Base-by-base conservation (phyloP, 2,888 invertebrate species). In the Agrilus mali region DNA sequence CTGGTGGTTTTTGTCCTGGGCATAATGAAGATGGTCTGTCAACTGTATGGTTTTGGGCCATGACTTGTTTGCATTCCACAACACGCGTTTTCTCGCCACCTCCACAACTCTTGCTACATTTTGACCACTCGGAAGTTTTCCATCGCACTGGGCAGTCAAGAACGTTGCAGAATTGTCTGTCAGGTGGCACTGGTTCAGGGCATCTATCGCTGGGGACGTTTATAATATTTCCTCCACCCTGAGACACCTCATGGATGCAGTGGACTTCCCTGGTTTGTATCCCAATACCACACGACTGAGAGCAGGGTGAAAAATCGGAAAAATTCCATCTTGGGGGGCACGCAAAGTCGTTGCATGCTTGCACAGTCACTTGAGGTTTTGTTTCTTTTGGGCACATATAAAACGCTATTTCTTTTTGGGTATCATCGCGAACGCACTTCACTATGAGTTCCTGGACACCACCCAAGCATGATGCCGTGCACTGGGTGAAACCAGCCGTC, bases 241-340 rank as follows among this genome's bases (percentile, higher is more conserved):
- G 77, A 0, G 88, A 87, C 40, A 90, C 87, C 70, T 82, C 73
- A 56, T 87, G 87, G 53, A 89, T 83, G 62, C 93, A 93, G 41
- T 79, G 82, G 41, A 94, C 94, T 63, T 88, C 88, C 46, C 96
- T 73, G 0, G 85, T 88, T 68, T 92, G 90, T 51, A 88, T 84
- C 1, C 96, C 96, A 52, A 94, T 86, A 27, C 96, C 96, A 60
- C 96, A 97, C 3, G 87, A 84, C 63, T 88, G 89, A 15, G 89
- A 87, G 67, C 96, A 97, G 15, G 82, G 78, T 0, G 86, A 83
- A 61, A 88, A 93, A 42, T 89, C 88, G 0, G 89, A 87, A 55
- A 85, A 83, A 61, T 89, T 89, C 93, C 93, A 93, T 54, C 90
- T 77, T 0, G 95, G 94, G 2, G 94, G 94, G 60, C 97, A 97